A percentile compares a stretch with the other conserved stretches of the same genome.
Conservation (phyloP, 1,140 invertebrate genomes). For the Bombus impatiens region DNA sequence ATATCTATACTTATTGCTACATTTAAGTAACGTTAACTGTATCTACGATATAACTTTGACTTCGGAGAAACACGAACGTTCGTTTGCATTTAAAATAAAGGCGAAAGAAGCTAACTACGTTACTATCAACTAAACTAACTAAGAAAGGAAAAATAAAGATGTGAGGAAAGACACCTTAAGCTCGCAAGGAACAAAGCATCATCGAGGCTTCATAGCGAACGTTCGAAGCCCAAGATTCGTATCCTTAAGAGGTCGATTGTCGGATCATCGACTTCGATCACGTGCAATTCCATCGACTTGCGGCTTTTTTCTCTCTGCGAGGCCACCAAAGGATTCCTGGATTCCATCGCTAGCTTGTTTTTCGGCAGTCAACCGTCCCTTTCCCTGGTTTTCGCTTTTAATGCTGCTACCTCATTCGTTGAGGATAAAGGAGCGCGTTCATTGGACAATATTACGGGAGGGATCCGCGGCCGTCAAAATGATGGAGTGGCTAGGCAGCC, state of each 20-base stretch:
- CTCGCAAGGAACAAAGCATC: background rate
- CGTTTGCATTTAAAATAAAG: too few species aligned
- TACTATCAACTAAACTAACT: too few species aligned
- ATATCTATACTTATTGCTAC: too few species aligned
- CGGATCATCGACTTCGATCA: conserved; percentile 28
- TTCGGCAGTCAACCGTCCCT: background rate
- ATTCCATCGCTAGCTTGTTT: conserved; percentile 29
- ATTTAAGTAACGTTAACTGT: too few species aligned
- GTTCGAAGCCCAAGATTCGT: background rate
- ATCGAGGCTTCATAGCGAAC: background rate
- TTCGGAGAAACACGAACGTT: too few species aligned
- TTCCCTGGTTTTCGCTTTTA: background rate
- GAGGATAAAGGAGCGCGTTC: conserved; percentile 61
- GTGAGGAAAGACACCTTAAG: background rate
- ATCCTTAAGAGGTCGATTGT: background rate
- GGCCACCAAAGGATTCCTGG: background rate
- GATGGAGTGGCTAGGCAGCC: conserved; percentile 58
- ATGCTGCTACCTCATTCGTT: conserved; percentile 18
- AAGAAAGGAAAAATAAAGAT: too few species aligned
- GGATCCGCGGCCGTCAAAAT: conserved; percentile 65
- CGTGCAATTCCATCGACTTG: too few species aligned
- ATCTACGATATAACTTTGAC: too few species aligned
- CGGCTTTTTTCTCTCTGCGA: too few species aligned
- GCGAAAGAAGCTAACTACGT: too few species aligned
- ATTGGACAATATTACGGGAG: conserved; percentile 66